phyloP scores from a whole-genome alignment of 2,113 vertebrate species.

The Vombatus ursinus region DNA sequence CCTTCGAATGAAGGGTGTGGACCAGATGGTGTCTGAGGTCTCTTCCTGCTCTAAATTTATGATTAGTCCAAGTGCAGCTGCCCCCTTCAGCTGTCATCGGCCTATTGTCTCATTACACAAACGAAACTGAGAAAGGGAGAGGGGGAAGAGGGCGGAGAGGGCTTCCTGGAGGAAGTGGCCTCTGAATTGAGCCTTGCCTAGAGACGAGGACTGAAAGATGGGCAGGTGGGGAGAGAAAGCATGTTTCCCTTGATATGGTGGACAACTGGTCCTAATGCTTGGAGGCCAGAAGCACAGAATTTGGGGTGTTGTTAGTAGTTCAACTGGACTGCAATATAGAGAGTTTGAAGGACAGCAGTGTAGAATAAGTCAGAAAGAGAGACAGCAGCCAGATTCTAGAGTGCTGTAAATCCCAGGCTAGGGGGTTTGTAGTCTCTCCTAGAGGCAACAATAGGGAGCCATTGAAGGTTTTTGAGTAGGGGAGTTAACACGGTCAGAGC shows the following conservation, averaged over 20 bases:
- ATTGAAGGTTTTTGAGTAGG: neutral
- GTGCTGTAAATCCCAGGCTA: neutral
- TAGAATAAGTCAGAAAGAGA: neutral
- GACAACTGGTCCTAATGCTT: accelerated
- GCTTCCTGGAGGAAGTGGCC: neutral
- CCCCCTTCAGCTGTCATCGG: neutral
- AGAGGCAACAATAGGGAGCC: neutral
- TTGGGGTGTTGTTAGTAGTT: neutral
- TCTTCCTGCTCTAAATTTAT: neutral
- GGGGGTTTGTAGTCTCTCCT: neutral
- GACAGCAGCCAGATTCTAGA: neutral
- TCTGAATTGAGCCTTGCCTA: neutral
- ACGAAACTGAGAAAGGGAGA: neutral
- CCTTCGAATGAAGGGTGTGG: neutral
- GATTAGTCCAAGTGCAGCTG: neutral
- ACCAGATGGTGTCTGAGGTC: neutral
- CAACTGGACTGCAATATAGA: neutral
- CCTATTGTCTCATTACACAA: neutral
- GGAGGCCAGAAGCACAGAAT: neutral
- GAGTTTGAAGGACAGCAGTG: neutral
- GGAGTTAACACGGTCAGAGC: neutral
- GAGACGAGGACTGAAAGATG: neutral
- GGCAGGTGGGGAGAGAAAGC: neutral
- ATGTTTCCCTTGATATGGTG: neutral
- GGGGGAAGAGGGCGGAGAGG: neutral